Conservation (phyloP, 2,888 invertebrate genomes). For the Siphonodentalium dalli region DNA sequence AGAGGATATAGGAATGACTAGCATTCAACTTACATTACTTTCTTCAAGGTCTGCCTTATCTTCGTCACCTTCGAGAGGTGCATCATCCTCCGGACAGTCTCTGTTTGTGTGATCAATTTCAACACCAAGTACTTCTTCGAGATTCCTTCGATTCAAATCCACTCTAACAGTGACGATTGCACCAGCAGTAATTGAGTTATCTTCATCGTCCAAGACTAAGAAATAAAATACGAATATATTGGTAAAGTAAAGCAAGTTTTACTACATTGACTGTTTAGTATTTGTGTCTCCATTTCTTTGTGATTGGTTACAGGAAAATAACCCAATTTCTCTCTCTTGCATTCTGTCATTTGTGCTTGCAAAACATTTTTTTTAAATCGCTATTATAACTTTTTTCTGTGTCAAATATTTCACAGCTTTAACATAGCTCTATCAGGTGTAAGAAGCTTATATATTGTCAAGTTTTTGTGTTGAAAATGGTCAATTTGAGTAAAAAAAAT, state of each 20-base stretch:
- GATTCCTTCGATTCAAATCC: constrained; percentile 79
- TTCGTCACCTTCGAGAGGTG: constrained; percentile 9
- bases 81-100: too few relatives aligned
- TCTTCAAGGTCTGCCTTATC: neutral
- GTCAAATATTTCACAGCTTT: too few relatives aligned
- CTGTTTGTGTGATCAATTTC: constrained; percentile 26
- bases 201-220: constrained; percentile 92
- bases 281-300: neutral
- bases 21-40: too few relatives aligned
- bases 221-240: neutral
- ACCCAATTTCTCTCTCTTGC: too few relatives aligned
- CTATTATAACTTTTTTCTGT: too few relatives aligned
- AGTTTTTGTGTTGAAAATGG: neutral
- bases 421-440: too few relatives aligned
- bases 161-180: constrained; percentile 98
- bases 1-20: too few relatives aligned
- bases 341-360: too few relatives aligned
- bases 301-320: too few relatives aligned
- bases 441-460: too few relatives aligned
- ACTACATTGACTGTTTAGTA: neutral
- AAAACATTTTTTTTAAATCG: too few relatives aligned
- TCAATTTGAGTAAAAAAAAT: too few relatives aligned
- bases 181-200: constrained; percentile 94
- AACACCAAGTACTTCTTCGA: constrained; percentile 71
- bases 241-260: neutral